Evolutionary conservation across 2,888 invertebrate species (phyloP).

Genomic region (Lochmaea capreae): DNA sequence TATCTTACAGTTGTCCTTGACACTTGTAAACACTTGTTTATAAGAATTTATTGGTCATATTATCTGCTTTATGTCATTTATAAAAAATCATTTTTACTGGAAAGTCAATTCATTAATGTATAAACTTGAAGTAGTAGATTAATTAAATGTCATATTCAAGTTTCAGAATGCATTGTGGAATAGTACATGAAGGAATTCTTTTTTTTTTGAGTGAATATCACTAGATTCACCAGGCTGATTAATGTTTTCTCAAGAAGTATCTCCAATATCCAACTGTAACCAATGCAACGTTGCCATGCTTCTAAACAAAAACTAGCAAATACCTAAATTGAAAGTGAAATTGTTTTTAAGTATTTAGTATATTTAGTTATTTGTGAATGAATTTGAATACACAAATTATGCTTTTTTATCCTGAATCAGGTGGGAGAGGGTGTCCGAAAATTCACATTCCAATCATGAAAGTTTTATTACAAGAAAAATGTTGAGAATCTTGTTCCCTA

Average conservation of each 20-base stretch:
- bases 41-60: no score
- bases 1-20: no score
- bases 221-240: slow-evolving; percentile 3
- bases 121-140: neutral
- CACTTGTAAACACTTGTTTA: no score
- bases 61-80: neutral
- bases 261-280: neutral
- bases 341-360: no score
- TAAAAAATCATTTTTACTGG: neutral
- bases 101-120: neutral
- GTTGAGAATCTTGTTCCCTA: no score
- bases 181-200: slow-evolving; percentile 23
- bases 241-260: neutral
- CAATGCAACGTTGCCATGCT: neutral
- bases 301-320: neutral
- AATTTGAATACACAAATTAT: no score
- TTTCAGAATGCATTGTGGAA: neutral
- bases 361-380: no score
- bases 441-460: no score
- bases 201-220: slow-evolving; percentile 21
- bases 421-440: no score
- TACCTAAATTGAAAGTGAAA: neutral
- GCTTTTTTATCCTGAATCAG: no score
- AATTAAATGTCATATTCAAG: neutral
- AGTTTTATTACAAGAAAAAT: no score